phyloP scores from a whole-genome alignment of 2,113 vertebrate genomes.

The Oryzias melastigma region DNA sequence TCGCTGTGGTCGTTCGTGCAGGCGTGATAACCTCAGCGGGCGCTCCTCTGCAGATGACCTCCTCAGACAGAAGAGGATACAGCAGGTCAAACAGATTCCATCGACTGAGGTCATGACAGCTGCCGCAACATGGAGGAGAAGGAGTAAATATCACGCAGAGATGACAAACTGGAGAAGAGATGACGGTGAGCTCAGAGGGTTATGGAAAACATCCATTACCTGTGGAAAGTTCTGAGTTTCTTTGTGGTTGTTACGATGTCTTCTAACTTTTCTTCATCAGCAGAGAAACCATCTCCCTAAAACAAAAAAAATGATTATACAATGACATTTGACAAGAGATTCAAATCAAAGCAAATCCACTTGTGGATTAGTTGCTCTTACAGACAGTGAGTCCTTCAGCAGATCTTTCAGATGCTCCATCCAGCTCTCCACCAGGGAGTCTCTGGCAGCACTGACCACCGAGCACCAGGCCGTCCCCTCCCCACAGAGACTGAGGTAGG shows the following conservation, averaged over 20 bases:
- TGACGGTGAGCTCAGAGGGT: neutral
- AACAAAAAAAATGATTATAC: slow-evolving; percentile 7
- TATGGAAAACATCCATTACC: slow-evolving; percentile 72
- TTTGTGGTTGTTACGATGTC: slow-evolving; percentile 73
- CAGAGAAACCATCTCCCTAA: slow-evolving; percentile 75
- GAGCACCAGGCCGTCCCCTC: slow-evolving; percentile 63
- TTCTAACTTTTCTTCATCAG: slow-evolving; percentile 61
- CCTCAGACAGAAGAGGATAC: slow-evolving; percentile 74
- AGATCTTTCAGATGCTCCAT: slow-evolving; percentile 69
- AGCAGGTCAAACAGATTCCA: slow-evolving; percentile 81
- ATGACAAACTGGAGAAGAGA: neutral
- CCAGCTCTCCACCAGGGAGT: slow-evolving; percentile 80
- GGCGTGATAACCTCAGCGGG: slow-evolving; percentile 73
- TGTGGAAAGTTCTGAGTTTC: slow-evolving; percentile 85
- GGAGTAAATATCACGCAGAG: neutral
- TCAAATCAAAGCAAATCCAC: too few relatives aligned
- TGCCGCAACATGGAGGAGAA: slow-evolving; percentile 48
- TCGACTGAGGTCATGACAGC: slow-evolving; percentile 83
- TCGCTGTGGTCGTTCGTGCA: neutral
- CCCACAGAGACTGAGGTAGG: slow-evolving; percentile 76
- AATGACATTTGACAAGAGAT: too few relatives aligned
- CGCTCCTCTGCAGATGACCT: slow-evolving; percentile 59
- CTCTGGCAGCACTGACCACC: slow-evolving; percentile 61
- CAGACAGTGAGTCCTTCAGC: slow-evolving; percentile 63
- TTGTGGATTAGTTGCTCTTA: too few relatives aligned